These are phyloP conservation scores for Chrysolina americana DNA, from an alignment of 2,888 invertebrate genomes.

Conservation along the genomic window DNA sequence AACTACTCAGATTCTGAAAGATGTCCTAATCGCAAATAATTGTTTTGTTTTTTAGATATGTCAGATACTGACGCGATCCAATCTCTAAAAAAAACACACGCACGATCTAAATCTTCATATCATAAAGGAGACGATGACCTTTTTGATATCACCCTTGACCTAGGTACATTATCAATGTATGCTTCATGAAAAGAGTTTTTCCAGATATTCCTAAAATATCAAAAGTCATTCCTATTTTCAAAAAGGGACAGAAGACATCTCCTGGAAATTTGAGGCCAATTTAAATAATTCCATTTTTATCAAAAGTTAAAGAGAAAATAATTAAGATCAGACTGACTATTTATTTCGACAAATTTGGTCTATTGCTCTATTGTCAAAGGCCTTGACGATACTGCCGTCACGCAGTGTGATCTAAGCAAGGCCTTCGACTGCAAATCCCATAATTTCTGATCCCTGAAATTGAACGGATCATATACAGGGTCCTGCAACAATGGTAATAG, in stretches of 20 bases:
- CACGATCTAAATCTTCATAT: constrained; percentile 19
- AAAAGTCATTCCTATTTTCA: neutral
- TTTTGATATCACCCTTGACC: constrained; percentile 8
- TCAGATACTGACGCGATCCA: constrained; percentile 5
- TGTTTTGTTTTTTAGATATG: neutral
- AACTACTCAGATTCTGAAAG: neutral
- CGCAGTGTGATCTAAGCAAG: too few species aligned
- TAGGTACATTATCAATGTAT: constrained; percentile 9
- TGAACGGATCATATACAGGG: too few species aligned
- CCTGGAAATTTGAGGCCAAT: neutral
- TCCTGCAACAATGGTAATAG: too few species aligned
- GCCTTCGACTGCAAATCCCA: too few species aligned
- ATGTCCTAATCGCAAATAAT: neutral
- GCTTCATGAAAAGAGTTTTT: neutral
- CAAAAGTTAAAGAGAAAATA: neutral
- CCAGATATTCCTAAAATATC: too few species aligned
- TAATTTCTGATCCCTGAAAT: too few species aligned
- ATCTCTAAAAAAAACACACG: neutral
- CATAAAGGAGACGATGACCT: constrained; percentile 13
- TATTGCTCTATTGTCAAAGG: neutral
- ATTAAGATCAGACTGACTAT: neutral
- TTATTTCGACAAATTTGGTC: neutral
- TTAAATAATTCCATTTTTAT: neutral
- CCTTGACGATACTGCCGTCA: too few species aligned
- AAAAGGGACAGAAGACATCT: constrained; percentile 2